These are phyloP conservation scores for Drosophila prostipennis DNA, from an alignment of 2,888 invertebrate species.

Conservation along the genomic window DNA sequence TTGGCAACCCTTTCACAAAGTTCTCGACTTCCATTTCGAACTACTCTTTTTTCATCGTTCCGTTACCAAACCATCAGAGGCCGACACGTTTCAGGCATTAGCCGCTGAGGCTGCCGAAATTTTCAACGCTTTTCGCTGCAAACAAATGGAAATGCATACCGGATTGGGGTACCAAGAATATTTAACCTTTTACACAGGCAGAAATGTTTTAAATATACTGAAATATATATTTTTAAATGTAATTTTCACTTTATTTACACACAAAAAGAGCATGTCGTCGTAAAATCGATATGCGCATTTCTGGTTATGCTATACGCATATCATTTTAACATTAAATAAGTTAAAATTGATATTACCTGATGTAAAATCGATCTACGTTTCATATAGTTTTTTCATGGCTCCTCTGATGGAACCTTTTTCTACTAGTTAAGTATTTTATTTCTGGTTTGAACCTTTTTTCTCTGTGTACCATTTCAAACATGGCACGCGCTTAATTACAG, in stretches of 20 bases:
- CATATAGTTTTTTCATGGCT: too few relatives aligned
- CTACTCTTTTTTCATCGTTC: slow-evolving; percentile 5
- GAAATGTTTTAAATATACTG: too few relatives aligned
- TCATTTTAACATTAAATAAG: too few relatives aligned
- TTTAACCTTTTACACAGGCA: not conserved
- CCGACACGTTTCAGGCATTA: slow-evolving; percentile 77
- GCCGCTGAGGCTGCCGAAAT: slow-evolving; percentile 40
- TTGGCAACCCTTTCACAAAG: slow-evolving; percentile 38
- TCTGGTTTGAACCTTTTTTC: not conserved
- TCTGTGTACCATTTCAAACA: slow-evolving; percentile 1
- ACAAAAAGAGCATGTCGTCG: too few relatives aligned
- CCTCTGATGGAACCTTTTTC: too few relatives aligned
- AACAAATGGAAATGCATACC: slow-evolving; percentile 24
- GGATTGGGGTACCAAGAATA: slow-evolving; percentile 3
- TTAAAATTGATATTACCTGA: too few relatives aligned
- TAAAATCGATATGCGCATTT: too few relatives aligned
- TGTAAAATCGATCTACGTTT: too few relatives aligned
- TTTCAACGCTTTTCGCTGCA: slow-evolving; percentile 30
- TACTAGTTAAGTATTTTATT: not conserved
- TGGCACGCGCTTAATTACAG: slow-evolving; percentile 27
- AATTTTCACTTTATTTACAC: too few relatives aligned
- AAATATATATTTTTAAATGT: too few relatives aligned
- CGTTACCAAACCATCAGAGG: slow-evolving; percentile 38
- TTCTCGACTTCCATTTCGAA: slow-evolving; percentile 6
- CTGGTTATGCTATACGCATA: too few relatives aligned